These are phyloP conservation scores for Drosophila yakuba DNA, from an alignment of 1,140 invertebrate genomes.

Conservation along the genomic window DNA sequence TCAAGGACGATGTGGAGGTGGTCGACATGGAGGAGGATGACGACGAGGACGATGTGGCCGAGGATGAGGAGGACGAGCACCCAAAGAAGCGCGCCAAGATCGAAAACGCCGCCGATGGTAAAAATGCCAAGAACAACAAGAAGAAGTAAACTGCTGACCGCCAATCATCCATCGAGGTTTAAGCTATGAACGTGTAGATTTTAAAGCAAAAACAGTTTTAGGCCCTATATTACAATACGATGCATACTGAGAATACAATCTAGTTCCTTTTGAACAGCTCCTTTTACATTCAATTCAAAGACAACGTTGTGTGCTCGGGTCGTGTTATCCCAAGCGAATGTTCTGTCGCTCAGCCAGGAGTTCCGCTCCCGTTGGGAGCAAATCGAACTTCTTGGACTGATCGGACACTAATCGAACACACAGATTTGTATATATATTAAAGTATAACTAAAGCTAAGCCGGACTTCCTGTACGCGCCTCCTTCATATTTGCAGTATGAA, in stretches of 20 bases:
- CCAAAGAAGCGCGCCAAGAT: conserved; percentile 89
- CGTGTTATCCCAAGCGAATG: conserved; percentile 33
- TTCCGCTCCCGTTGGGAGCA: conserved; percentile 1
- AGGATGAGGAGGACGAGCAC: conserved; percentile 88
- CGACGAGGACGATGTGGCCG: conserved; percentile 88
- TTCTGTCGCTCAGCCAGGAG: conserved; percentile 8
- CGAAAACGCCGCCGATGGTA: conserved; percentile 87
- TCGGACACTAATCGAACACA: conserved; percentile 43
- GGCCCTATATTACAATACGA: conserved; percentile 62
- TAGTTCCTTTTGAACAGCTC: conserved; percentile 71
- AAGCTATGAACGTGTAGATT: conserved; percentile 73
- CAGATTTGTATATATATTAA: conserved; percentile 65
- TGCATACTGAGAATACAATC: conserved; percentile 55
- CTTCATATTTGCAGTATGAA: conserved; percentile 66
- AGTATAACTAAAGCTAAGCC: conserved; percentile 38
- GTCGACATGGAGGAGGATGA: conserved; percentile 92
- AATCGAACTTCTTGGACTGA: conserved; percentile 6
- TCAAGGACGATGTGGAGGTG: conserved; percentile 88
- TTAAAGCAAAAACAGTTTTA: conserved; percentile 69
- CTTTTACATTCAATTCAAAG: conserved; percentile 51
- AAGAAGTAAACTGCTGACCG: conserved; percentile 69
- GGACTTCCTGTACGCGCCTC: conserved; percentile 35
- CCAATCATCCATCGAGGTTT: conserved; percentile 50
- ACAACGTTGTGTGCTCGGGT: conserved; percentile 52
- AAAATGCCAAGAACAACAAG: conserved; percentile 85